Percentiles rank a stretch among this genome's conserved stretches.
These are phyloP conservation scores for Caenorhabditis sp. DNA, from an alignment of 2,888 invertebrate species.

Conservation along the genomic window DNA sequence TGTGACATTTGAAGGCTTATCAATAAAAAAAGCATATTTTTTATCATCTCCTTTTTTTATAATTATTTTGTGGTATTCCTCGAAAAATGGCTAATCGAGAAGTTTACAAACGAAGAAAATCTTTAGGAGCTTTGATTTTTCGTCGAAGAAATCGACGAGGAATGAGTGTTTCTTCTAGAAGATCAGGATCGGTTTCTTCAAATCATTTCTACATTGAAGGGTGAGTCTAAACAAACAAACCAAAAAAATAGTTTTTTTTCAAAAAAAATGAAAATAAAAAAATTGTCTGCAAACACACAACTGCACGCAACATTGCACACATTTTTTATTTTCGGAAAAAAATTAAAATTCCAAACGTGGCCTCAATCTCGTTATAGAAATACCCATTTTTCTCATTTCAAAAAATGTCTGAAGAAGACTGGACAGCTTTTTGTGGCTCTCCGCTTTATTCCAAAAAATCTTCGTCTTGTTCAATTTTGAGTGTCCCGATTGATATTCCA, in stretches of 20 bases:
- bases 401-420: background rate
- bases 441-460: background rate
- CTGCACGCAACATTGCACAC: too few species aligned
- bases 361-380: too few species aligned
- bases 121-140: constrained; percentile 11
- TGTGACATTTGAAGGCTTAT: background rate
- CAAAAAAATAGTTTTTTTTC: background rate
- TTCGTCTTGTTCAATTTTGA: background rate
- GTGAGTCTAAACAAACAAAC: background rate
- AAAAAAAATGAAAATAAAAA: too few species aligned
- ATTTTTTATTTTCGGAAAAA: too few species aligned
- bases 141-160: constrained; percentile 6
- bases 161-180: background rate
- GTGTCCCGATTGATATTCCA: background rate
- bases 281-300: too few species aligned
- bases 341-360: too few species aligned
- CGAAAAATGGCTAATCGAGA: background rate
- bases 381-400: background rate
- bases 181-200: background rate
- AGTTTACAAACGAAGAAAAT: background rate
- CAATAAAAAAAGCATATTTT: background rate
- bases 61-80: background rate
- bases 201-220: background rate
- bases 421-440: background rate
- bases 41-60: background rate